Evolutionary conservation across 2,113 vertebrate species (phyloP).

Genomic region (Apteryx mantelli): DNA sequence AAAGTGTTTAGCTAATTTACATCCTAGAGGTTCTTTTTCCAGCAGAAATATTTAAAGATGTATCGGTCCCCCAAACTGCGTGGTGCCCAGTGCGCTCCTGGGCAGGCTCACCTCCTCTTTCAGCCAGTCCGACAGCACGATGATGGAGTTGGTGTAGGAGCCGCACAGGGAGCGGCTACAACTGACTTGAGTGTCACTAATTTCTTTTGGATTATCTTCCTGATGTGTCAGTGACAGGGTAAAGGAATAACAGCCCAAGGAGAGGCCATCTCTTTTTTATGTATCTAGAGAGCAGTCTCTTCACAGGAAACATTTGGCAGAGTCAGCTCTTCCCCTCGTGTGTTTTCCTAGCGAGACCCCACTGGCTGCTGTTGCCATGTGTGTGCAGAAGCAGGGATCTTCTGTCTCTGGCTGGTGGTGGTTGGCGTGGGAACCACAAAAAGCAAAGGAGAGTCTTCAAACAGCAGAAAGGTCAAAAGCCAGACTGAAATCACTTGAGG

Average conservation of each 20-base stretch:
- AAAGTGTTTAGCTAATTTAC: background rate
- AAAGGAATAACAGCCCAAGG: background rate
- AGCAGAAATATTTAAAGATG: background rate
- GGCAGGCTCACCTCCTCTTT: background rate
- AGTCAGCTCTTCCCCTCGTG: background rate
- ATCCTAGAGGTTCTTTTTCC: background rate
- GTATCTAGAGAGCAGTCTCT: rapidly evolving
- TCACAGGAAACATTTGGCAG: background rate
- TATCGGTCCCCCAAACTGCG: background rate
- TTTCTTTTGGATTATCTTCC: background rate
- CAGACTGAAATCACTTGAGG: background rate
- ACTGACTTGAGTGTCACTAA: background rate
- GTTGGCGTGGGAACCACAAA: background rate
- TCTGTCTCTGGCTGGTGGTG: background rate
- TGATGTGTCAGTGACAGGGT: rapidly evolving
- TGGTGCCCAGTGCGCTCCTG: background rate
- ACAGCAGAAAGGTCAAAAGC: conserved; percentile 59
- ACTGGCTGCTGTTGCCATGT: background rate
- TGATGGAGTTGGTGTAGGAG: background rate
- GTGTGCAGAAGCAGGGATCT: background rate
- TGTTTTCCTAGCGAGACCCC: background rate
- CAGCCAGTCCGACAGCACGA: too few relatives aligned
- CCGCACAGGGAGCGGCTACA: background rate
- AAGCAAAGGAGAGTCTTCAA: background rate
- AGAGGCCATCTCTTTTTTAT: background rate